Percentiles rank a stretch among this genome's conserved stretches.
Conservation (phyloP, 2,888 invertebrate genomes). For the Diplazon laetatorius region DNA sequence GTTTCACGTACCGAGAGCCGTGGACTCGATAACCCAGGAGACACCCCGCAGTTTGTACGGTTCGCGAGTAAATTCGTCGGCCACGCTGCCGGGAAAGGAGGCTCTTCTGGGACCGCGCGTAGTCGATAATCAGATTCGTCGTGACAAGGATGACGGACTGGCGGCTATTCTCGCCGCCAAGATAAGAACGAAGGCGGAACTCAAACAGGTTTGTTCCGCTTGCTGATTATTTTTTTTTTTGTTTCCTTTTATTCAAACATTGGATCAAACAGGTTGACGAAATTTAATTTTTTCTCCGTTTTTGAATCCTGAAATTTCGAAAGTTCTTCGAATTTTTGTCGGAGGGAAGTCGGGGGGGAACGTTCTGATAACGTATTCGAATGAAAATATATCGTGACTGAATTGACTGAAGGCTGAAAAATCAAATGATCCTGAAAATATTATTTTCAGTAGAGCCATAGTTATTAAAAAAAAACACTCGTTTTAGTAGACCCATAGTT, state of each 20-base stretch:
- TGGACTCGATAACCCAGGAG: conserved; percentile 86
- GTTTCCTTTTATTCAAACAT: background rate
- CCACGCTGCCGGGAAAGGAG: conserved; percentile 77
- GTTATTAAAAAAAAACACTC: background rate
- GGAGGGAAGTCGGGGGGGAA: too few species aligned
- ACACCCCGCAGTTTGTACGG: conserved; percentile 76
- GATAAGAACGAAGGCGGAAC: conserved; percentile 93
- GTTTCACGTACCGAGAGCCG: conserved; percentile 87
- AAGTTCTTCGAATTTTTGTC: too few species aligned
- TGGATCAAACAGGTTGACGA: too few species aligned
- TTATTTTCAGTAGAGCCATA: too few species aligned
- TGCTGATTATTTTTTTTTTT: conserved; percentile 2
- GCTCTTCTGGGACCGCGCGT: conserved; percentile 76
- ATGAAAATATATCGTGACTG: too few species aligned
- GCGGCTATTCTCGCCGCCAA: conserved; percentile 87
- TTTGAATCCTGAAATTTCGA: too few species aligned
- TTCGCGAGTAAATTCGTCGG: conserved; percentile 77
- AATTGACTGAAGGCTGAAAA: too few species aligned
- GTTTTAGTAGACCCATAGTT: too few species aligned
- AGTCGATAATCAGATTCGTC: conserved; percentile 78
- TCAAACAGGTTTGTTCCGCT: conserved; percentile 84
- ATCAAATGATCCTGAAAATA: too few species aligned
- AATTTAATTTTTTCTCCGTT: background rate
- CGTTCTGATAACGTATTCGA: too few species aligned
- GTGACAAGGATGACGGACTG: conserved; percentile 83